phyloP scores from a whole-genome alignment of 2,797 vertebrate genomes.

The Sebastes oblongus region DNA sequence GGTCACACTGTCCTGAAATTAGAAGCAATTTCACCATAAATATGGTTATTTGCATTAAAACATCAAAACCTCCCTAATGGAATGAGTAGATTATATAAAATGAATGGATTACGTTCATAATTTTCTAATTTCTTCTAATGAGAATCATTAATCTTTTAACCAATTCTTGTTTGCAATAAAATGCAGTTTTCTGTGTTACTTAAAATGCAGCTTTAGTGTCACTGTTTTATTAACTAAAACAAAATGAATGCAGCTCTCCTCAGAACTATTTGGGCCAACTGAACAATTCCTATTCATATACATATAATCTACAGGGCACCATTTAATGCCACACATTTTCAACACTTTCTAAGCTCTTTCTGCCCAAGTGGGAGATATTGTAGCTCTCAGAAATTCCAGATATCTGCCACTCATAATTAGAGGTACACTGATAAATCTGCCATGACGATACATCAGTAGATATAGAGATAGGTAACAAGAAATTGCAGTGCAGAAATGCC shows the following conservation, averaged over 20 bases:
- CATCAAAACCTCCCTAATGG: not conserved
- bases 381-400: not conserved
- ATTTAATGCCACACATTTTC: not conserved
- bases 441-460: not conserved
- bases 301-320: not conserved
- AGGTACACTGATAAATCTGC: not conserved
- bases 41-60: not conserved
- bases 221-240: not conserved
- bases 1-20: slow-evolving; percentile 5
- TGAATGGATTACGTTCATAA: not conserved
- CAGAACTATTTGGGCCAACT: not conserved
- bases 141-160: not conserved
- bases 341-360: not conserved
- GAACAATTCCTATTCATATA: not conserved
- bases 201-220: not conserved
- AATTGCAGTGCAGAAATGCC: too few relatives aligned
- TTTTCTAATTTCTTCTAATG: not conserved
- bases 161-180: not conserved
- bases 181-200: not conserved
- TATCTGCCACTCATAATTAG: not conserved
- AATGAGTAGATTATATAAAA: not conserved
- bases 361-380: not conserved
- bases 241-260: not conserved
- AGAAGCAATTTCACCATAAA: not conserved
- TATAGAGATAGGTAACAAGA: not conserved